Base-by-base conservation (phyloP, 2,113 vertebrate species). In the Microtus pennsylvanicus region DNA sequence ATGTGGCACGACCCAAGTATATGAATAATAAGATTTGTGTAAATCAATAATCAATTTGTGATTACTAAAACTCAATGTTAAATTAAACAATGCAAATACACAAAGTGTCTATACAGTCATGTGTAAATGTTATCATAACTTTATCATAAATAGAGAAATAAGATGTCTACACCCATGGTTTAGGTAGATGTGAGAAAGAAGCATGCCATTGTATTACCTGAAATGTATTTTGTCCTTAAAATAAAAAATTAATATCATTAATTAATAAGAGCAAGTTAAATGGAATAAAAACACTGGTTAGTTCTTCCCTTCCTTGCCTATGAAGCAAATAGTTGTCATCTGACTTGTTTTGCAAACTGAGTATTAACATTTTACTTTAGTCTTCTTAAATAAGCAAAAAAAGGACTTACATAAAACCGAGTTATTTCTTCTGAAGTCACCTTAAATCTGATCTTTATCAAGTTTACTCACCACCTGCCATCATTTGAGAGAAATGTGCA, bases 111-210 rank as follows among this genome's bases (percentile, higher is more conserved):
- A 69, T 63, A 75, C 61, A 94, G 55, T 12, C 38, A 63, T 70
- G 38, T 87, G 50, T 13, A 91, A 63, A 63, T 35, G 2, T 13
- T 75, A 17, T 70, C 26, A 1, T 87, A n/a, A 7, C 52, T 97
- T 75, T 93, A 88, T 35, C 91, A 58, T 87, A 19, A 45, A 45
- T 93, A 87, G 16, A 87, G 87, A 89, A 89, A 30, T 81, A 91
- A 1, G 16, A 69, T 82, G 14, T 13, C 24, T 52, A 63, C 47
- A 75, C 7, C 0, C 16, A 72, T 90, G 28, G 74, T 96, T 85
- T 78, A 91, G 8, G 1, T 75, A 35, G 0, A 28, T 5, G 52
- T 80, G 63, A 94, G 33, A 93, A 22, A 87, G 5, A 86, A 61
- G 0, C 5, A 77, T n/a, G 30, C 0, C 70, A 87, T 65, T 86